These are phyloP conservation scores for Synodontis membranacea DNA, from an alignment of 2,113 vertebrate genomes.

Conservation along the genomic window DNA sequence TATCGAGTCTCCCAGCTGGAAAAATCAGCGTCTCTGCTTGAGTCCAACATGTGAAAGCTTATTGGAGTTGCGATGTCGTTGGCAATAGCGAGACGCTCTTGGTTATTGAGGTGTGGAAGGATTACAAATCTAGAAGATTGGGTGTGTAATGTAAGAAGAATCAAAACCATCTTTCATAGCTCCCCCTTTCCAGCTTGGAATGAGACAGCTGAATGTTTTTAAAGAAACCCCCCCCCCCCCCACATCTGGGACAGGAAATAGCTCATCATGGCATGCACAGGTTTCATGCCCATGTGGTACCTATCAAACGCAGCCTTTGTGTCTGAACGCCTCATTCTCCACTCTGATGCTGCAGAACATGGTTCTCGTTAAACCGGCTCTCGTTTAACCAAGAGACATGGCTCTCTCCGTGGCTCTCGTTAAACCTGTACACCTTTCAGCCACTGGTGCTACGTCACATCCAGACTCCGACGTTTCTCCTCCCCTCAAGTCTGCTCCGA, in stretches of 20 bases:
- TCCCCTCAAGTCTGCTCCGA: neutral
- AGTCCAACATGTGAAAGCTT: constrained; percentile 6
- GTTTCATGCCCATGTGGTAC: constrained; percentile 47
- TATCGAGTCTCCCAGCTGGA: constrained; percentile 40
- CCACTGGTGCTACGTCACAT: constrained; percentile 25
- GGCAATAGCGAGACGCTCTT: neutral
- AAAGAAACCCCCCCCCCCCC: constrained; percentile 10
- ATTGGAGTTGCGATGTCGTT: neutral
- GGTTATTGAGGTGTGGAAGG: constrained; percentile 5
- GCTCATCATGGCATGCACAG: constrained; percentile 25
- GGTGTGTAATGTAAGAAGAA: neutral
- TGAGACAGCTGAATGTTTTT: constrained; percentile 30
- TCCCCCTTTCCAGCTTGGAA: neutral
- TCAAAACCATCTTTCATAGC: constrained; percentile 33
- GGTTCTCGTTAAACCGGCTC: constrained; percentile 28
- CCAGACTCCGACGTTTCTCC: constrained; percentile 9
- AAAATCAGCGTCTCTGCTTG: constrained; percentile 37
- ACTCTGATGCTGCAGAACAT: constrained; percentile 26
- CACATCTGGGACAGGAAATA: constrained; percentile 53
- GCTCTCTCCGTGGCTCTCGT: constrained; percentile 25
- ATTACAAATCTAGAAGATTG: neutral
- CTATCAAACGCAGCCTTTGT: constrained; percentile 41
- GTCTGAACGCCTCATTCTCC: constrained; percentile 29
- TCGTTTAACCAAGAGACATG: constrained; percentile 24
- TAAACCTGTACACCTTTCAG: constrained; percentile 7